A percentile compares a stretch with the other conserved stretches of the same genome.
Conservation (phyloP, 1,140 invertebrate species). For the Magallana gigas region DNA sequence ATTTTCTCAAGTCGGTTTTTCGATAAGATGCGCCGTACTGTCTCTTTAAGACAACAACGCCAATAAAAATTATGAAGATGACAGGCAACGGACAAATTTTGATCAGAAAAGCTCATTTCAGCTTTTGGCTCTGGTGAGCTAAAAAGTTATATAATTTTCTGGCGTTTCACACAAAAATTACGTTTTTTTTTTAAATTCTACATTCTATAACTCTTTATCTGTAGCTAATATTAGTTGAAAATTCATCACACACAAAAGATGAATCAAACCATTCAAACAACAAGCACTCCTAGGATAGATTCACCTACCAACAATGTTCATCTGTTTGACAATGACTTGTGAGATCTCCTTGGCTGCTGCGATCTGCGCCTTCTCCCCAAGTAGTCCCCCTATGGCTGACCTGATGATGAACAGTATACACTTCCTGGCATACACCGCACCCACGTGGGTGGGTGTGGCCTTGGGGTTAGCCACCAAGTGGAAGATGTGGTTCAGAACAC, state of each 20-base stretch:
- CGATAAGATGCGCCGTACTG: no score
- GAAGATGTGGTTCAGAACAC: constrained; percentile 90
- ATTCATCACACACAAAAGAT: neutral
- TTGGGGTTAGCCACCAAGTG: constrained; percentile 94
- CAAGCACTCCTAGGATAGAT: neutral
- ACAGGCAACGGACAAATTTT: no score
- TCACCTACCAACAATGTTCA: constrained; percentile 84
- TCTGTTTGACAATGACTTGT: constrained; percentile 94
- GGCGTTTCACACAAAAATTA: no score
- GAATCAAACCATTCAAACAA: neutral
- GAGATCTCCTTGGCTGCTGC: constrained; percentile 95
- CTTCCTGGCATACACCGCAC: constrained; percentile 98
- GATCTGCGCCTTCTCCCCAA: constrained; percentile 97
- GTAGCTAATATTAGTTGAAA: neutral
- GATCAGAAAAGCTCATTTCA: no score
- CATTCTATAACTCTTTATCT: no score
- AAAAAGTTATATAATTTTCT: no score
- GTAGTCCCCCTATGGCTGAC: constrained; percentile 93
- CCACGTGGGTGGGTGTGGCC: constrained; percentile 95
- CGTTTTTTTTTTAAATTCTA: no score
- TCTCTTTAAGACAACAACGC: no score
- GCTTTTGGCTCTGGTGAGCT: no score
- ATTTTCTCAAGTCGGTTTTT: no score
- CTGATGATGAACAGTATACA: constrained; percentile 97
- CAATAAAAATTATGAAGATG: no score